Evolutionary conservation across 2,113 vertebrate species (phyloP), one percentile per base, ranked within the genome.

Genomic region (Neodon shergylaensis): DNA sequence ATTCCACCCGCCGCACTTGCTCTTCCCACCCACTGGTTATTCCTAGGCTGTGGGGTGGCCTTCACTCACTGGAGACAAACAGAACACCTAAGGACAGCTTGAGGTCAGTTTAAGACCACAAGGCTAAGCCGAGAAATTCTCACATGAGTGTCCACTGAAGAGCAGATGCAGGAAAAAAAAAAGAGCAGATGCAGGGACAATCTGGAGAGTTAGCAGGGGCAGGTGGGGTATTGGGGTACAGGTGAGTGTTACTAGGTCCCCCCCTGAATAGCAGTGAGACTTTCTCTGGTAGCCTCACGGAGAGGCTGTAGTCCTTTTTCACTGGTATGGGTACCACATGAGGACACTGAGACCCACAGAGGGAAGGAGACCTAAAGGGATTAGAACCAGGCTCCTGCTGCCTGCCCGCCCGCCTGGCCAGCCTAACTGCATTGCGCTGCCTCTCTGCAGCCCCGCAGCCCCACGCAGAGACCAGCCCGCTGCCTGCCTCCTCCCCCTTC

Each of bases 351-450:
- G 92, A 63, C 72, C 49, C 22, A 49, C 17, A 89, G 44, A 36
- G 47, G 26, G 74, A 70, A 33, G 76, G 14, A 26, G 54, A 63
- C 73, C 14, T 16, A 28, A 92, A 58, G 68, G 91, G 94, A 90
- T 94, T 96, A 95, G 97, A 97, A 97, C 96, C 83, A 16, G 89
- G 93, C 94, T 87, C 97, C 95, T 12, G 65, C 84, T 21, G 2
- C 82, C 83, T 14, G 1, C 77, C 82, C 0, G 10, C 14, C 79
- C 0, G 11, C 14, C 85, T 3, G 17, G 92, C 94, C 42, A 81
- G 95, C 94, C 94, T 76, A 76, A 93, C 97, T 97, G 97, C 97
- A 98, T 95, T 98, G 97, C 96, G 96, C 96, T 97, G 96, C 96
- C 70, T 96, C 73, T 92, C 96, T 96, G 97, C 96, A 3, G 97